Conservation (phyloP, 2,888 invertebrate species). For the Gisinianus flammeolus region DNA sequence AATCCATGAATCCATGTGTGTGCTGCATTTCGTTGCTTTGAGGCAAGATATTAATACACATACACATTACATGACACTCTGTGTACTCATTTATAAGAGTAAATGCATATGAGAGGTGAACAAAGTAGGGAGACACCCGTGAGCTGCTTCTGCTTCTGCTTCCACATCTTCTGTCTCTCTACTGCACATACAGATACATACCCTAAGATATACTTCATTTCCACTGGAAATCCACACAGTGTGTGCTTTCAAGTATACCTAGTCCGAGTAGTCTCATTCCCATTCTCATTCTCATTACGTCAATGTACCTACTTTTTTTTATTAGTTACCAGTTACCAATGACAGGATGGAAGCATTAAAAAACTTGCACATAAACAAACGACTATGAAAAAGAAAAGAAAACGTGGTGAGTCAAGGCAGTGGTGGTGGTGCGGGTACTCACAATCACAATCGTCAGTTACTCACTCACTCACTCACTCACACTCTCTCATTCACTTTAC, state of each 20-base stretch:
- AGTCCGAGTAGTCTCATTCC: neutral
- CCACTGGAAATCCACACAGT: too few species aligned
- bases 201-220: too few species aligned
- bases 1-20: neutral
- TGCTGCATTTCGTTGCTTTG: too few species aligned
- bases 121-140: slow-evolving; percentile 7
- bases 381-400: neutral
- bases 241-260: too few species aligned
- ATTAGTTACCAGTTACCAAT: neutral
- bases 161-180: neutral
- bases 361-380: neutral
- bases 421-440: slow-evolving; percentile 30
- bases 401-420: slow-evolving; percentile 20
- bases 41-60: too few species aligned
- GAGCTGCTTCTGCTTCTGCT: neutral
- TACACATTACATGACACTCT: too few species aligned
- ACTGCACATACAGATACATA: too few species aligned
- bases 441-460: neutral
- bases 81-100: too few species aligned
- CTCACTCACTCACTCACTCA: neutral
- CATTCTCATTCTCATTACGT: neutral
- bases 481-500: neutral
- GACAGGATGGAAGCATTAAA: slow-evolving; percentile 15
- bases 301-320: neutral
- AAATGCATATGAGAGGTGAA: too few species aligned